phyloP scores from a whole-genome alignment of 2,888 invertebrate genomes.

The Gryllus longicercus region DNA sequence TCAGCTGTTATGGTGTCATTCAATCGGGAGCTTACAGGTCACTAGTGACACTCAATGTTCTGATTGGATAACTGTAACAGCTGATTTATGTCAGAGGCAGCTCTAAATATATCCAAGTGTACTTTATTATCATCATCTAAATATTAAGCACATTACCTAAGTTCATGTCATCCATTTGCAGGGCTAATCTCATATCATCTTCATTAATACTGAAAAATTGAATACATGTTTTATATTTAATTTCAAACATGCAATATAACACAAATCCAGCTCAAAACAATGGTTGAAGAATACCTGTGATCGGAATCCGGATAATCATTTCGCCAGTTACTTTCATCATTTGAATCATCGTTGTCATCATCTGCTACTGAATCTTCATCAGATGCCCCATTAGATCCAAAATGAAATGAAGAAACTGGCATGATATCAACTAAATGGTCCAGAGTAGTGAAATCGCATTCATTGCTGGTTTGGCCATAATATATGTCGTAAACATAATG shows the following conservation, averaged over 20 bases:
- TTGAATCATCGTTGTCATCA: slow-evolving; percentile 63
- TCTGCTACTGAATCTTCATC: slow-evolving; percentile 41
- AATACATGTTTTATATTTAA: not conserved
- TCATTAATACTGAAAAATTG: slow-evolving; percentile 52
- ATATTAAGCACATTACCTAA: slow-evolving; percentile 39
- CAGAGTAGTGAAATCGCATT: slow-evolving; percentile 49
- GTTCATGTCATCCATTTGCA: slow-evolving; percentile 47
- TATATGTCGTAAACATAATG: slow-evolving; percentile 63
- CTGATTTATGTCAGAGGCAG: too few relatives aligned
- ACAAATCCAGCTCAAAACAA: too few relatives aligned
- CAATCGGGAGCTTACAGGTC: too few relatives aligned
- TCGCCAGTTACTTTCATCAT: slow-evolving; percentile 71
- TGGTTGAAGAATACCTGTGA: slow-evolving; percentile 46
- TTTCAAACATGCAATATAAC: too few relatives aligned
- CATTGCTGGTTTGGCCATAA: slow-evolving; percentile 52
- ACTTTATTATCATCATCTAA: too few relatives aligned
- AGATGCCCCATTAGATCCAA: slow-evolving; percentile 41
- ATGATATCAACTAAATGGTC: slow-evolving; percentile 48
- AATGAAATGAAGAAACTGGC: slow-evolving; percentile 41
- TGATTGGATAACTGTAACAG: too few relatives aligned
- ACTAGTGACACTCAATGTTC: too few relatives aligned
- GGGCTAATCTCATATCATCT: slow-evolving; percentile 60
- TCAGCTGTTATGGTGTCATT: too few relatives aligned
- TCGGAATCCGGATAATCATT: slow-evolving; percentile 77
- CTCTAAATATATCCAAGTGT: too few relatives aligned